phyloP scores from a whole-genome alignment of 2,797 vertebrate species.

The Sylvilagus floridanus region DNA sequence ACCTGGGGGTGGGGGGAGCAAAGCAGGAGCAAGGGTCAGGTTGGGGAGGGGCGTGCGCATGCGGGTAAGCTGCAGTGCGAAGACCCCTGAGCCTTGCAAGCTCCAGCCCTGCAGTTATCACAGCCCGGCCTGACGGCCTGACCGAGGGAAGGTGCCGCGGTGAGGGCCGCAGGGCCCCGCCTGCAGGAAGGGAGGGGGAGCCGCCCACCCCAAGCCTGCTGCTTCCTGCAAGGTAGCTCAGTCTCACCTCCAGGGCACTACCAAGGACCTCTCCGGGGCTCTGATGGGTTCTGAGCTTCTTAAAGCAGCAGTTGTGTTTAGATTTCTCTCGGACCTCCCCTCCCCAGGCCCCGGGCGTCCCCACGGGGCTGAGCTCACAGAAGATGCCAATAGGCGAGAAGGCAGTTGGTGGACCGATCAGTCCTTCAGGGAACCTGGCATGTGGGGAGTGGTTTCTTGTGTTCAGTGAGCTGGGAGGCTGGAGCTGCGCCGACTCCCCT shows the following conservation, averaged over 20 bases:
- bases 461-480: not conserved
- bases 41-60: rapidly evolving
- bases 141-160: not conserved
- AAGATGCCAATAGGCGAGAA: not conserved
- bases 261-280: not conserved
- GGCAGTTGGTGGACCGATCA: not conserved
- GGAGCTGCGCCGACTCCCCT: not conserved
- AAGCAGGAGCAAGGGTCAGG: not conserved
- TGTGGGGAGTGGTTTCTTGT: not conserved
- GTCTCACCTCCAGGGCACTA: conserved; percentile 23
- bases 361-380: not conserved
- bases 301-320: not conserved
- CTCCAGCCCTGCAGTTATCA: too few species aligned
- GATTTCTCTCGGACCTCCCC: not conserved
- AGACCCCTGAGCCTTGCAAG: not conserved
- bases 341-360: not conserved
- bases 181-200: not conserved
- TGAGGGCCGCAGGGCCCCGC: not conserved
- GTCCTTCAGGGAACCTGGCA: not conserved
- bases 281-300: not conserved
- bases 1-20: conserved; percentile 83
- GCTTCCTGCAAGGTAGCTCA: not conserved
- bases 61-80: not conserved
- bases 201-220: not conserved
- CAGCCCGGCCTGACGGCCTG: not conserved